Conservation (phyloP, 1,140 invertebrate genomes). For the Dendroctonus valens region DNA sequence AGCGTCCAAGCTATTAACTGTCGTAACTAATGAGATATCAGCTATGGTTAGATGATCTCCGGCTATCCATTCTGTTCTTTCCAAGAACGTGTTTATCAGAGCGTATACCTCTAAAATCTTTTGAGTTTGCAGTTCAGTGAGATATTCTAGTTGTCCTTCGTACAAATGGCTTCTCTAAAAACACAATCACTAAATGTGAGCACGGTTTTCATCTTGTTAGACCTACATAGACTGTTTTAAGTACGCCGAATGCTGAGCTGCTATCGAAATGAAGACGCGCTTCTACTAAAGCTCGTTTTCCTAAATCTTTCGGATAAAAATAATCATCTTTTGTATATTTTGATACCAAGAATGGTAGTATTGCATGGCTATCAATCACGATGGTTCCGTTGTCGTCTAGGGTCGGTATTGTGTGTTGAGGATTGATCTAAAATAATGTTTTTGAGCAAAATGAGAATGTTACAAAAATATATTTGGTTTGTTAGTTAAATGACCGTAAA, state of each 20-base stretch:
- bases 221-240: slow-evolving; percentile 13
- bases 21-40: slow-evolving; percentile 50
- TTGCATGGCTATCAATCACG: slow-evolving; percentile 61
- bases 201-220: background rate
- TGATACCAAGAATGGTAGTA: slow-evolving; percentile 57
- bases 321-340: slow-evolving; percentile 59
- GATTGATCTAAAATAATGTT: slow-evolving; percentile 54
- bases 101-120: slow-evolving; percentile 45
- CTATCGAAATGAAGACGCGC: slow-evolving; percentile 55
- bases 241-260: slow-evolving; percentile 37
- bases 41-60: slow-evolving; percentile 56
- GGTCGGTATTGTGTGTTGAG: slow-evolving; percentile 67
- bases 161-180: slow-evolving; percentile 33
- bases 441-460: background rate
- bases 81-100: slow-evolving; percentile 49
- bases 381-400: slow-evolving; percentile 63
- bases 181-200: background rate
- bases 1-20: slow-evolving; percentile 46
- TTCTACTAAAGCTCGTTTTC: slow-evolving; percentile 56
- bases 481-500: no score
- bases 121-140: slow-evolving; percentile 10
- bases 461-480: no score
- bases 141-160: slow-evolving; percentile 14
- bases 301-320: slow-evolving; percentile 60
- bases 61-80: slow-evolving; percentile 48